phyloP scores from a whole-genome alignment of 2,113 vertebrate species.

The Eonycteris spelaea region DNA sequence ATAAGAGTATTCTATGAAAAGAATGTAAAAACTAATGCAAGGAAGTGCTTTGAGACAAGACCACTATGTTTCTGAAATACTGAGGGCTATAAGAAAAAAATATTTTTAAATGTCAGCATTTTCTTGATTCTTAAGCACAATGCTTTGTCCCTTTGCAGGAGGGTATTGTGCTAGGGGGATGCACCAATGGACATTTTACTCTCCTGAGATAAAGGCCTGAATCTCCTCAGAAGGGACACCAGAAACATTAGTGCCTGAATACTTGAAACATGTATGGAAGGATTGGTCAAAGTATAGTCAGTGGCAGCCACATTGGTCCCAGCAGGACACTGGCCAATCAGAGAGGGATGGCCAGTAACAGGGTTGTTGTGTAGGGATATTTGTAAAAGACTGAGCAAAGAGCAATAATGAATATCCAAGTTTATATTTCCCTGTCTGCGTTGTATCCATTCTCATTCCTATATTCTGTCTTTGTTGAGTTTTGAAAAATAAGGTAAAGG shows the following conservation, averaged over 20 bases:
- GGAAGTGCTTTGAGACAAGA: background rate
- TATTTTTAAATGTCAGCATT: background rate
- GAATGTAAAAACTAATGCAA: background rate
- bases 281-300: background rate
- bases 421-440: background rate
- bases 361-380: background rate
- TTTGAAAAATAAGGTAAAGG: background rate
- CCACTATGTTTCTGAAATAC: background rate
- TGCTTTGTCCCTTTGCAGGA: background rate
- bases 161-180: background rate
- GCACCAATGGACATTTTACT: accelerated
- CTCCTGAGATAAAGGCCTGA: background rate
- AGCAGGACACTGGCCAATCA: background rate
- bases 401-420: background rate
- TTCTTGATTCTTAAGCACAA: background rate
- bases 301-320: background rate
- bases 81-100: background rate
- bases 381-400: background rate
- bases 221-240: background rate
- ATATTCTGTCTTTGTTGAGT: background rate
- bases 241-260: background rate
- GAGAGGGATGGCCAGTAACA: background rate
- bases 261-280: background rate
- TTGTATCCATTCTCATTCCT: background rate
- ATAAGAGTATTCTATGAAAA: background rate